Base-by-base conservation (phyloP, 2,113 vertebrate genomes). In the Paralichthys olivaceus region DNA sequence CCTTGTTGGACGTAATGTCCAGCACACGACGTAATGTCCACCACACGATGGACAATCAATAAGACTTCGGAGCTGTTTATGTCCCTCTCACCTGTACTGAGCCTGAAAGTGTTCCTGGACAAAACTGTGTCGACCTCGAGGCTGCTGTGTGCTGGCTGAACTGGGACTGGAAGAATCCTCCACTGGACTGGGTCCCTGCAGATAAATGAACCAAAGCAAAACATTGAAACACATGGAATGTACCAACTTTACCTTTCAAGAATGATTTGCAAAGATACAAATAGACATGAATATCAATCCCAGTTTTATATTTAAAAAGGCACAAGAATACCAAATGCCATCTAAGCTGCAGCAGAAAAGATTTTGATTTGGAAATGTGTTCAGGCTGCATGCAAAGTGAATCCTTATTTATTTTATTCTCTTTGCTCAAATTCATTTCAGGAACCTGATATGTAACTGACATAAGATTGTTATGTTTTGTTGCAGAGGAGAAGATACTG, bases 31-130 rank as follows among this genome's bases (percentile, higher is more conserved):
- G 40, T 45, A 49, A 20, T 49, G 40, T 43, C 40, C 40, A 43
- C 40, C 40, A 43, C 43, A 49, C 0, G 0, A 20, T 14, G 2
- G 70, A 26, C 17, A 64, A 22, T 51, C 23, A 22, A 5, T 14
- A 3, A 13, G 47, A 22, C 26, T 0, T 37, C 45, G 4, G 37
- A n/a, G 20, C 7, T 23, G 25, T 29, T 23, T 70, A 1, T 22
- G 1, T 32, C 25, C 20, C 2, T 78, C 94, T 94, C 87, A 97
- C 96, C 96, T 96, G 93, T 98, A 98, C 85, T 98, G 97, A 0
- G 97, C 97, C 90, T 99, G 97, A 87, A 99, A 98, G 89, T 98
- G 96, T 80, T 95, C 97, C 82, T 97, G 96, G 60, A 98, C 97
- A 14, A 99, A 99, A 87, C 97, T 99, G 80, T 96, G 95, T 17